Percentiles rank a stretch among this genome's conserved stretches.
Evolutionary conservation across 2,888 invertebrate genomes (phyloP).

Genomic region (Scrobipalpa atriplicella): DNA sequence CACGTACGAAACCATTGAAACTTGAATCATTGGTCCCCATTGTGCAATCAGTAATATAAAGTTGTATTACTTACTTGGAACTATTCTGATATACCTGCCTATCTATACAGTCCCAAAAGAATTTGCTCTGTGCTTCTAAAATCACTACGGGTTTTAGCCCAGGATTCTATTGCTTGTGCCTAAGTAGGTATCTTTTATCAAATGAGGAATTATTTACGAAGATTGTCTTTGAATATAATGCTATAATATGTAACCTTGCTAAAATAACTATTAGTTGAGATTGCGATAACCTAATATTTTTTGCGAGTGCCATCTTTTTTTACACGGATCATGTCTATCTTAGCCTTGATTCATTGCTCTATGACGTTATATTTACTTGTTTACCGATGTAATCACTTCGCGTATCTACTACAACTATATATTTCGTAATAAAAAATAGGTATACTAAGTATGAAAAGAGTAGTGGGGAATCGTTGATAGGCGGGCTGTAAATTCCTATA

Average conservation of each 20-base stretch:
- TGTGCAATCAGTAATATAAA: constrained; percentile 11
- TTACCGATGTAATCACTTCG: constrained; percentile 5
- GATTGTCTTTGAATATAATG: background rate
- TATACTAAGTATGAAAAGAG: background rate
- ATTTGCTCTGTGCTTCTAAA: no score
- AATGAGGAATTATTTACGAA: background rate
- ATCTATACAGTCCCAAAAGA: no score
- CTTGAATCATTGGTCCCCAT: background rate
- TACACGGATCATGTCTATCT: constrained; percentile 20
- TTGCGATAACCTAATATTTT: constrained; percentile 1
- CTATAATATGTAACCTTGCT: background rate
- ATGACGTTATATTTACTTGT: constrained; percentile 35
- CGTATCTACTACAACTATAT: background rate
- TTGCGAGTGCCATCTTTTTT: constrained; percentile 5
- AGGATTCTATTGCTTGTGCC: no score
- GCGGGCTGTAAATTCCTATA: no score
- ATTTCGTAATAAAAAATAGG: no score
- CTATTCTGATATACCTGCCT: no score
- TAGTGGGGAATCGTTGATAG: no score
- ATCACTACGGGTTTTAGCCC: no score
- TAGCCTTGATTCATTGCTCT: constrained; percentile 37
- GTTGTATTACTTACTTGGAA: no score
- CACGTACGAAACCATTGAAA: constrained; percentile 7
- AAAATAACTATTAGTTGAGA: constrained; percentile 11
- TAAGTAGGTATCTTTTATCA: no score